Conservation (phyloP, 2,113 vertebrate species). For the Budorcas taxicolor region DNA sequence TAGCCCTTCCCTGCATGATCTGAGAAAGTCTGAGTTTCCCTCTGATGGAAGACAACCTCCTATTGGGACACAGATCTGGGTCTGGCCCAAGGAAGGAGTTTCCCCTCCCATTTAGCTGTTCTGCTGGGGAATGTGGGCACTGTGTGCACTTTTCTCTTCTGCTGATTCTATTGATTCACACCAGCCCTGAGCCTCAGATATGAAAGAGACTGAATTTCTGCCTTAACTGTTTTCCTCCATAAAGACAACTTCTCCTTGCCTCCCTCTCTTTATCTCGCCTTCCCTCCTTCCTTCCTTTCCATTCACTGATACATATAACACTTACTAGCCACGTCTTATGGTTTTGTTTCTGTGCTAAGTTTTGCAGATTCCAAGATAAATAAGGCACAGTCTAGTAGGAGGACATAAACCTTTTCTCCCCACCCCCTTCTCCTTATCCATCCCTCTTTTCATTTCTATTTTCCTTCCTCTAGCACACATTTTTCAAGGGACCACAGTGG, state of each 20-base stretch:
- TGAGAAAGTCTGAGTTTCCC: background rate
- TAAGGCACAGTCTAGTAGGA: background rate
- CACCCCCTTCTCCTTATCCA: background rate
- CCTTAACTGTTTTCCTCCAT: background rate
- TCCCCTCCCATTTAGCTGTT: background rate
- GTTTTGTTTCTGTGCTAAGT: background rate
- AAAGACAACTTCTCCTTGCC: background rate
- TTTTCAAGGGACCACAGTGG: background rate
- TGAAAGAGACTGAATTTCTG: background rate
- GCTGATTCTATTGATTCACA: background rate
- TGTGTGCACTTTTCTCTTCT: background rate
- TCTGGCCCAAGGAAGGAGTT: background rate
- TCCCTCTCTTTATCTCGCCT: background rate
- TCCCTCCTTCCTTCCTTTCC: background rate
- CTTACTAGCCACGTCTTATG: background rate
- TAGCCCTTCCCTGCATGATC: background rate
- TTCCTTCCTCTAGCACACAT: background rate
- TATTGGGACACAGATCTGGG: background rate
- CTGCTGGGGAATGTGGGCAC: background rate
- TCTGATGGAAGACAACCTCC: background rate
- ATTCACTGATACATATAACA: background rate
- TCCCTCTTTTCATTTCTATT: background rate
- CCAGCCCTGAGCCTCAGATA: background rate
- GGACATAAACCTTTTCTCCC: background rate
- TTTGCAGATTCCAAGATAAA: background rate